phyloP scores from a whole-genome alignment of 2,888 invertebrate species.

The Xanthorhoe spadicearia region DNA sequence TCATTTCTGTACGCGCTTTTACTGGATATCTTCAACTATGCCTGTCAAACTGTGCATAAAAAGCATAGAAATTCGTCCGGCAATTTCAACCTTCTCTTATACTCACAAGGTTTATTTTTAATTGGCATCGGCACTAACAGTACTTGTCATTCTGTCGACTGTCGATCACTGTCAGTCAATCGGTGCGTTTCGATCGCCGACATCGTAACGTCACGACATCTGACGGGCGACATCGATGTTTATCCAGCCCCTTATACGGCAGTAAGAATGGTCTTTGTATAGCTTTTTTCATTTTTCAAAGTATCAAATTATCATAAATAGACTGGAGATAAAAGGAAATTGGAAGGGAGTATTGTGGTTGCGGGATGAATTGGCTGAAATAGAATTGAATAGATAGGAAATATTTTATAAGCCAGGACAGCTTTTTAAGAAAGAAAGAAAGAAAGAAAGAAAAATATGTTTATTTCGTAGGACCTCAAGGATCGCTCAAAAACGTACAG shows the following conservation, averaged over 20 bases:
- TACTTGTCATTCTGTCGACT: constrained; percentile 61
- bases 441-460: no score
- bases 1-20: constrained; percentile 28
- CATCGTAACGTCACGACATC: constrained; percentile 65
- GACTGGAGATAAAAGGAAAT: constrained; percentile 36
- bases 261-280: constrained; percentile 52
- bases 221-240: constrained; percentile 73
- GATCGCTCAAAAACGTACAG: no score
- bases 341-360: constrained; percentile 16
- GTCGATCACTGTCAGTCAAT: constrained; percentile 79
- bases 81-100: constrained; percentile 20
- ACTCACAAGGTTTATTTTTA: constrained; percentile 22
- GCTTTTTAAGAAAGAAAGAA: neutral
- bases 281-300: constrained; percentile 43
- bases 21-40: constrained; percentile 44
- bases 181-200: constrained; percentile 55
- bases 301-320: constrained; percentile 48
- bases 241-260: constrained; percentile 80
- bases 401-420: neutral
- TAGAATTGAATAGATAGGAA: constrained; percentile 9
- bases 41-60: constrained; percentile 44
- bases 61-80: constrained; percentile 19
- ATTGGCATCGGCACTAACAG: constrained; percentile 35
- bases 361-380: constrained; percentile 15
- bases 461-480: no score